A percentile compares a stretch with the other conserved stretches of the same genome.
Evolutionary conservation across 2,888 invertebrate genomes (phyloP).

Genomic region (Anorthoa munda): DNA sequence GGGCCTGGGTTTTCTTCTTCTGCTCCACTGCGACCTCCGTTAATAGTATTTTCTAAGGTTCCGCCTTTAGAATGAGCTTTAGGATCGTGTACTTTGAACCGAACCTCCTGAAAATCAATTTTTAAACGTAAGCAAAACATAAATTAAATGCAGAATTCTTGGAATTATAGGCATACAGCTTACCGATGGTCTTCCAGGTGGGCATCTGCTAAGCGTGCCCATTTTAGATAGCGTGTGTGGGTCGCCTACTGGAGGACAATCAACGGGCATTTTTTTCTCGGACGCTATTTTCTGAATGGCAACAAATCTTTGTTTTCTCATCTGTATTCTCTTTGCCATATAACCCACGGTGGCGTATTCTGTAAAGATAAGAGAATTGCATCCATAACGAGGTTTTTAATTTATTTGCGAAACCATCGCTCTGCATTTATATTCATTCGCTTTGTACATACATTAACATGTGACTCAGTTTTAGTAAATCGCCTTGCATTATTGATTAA

Average conservation of each 20-base stretch:
- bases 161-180: conserved; percentile 61
- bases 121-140: conserved; percentile 17
- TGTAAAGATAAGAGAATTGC: conserved; percentile 87
- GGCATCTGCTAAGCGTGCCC: conserved; percentile 93
- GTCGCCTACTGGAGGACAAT: conserved; percentile 94
- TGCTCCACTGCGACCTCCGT: conserved; percentile 93
- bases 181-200: conserved; percentile 90
- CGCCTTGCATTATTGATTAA: conserved; percentile 49
- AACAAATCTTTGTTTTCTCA: conserved; percentile 98
- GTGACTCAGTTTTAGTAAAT: conserved; percentile 38
- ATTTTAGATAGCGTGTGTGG: conserved; percentile 93
- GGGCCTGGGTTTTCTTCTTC: conserved; percentile 92
- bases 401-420: conserved; percentile 22
- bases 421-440: conserved; percentile 55
- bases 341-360: conserved; percentile 99
- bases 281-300: conserved; percentile 98
- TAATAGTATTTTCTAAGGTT: conserved; percentile 97
- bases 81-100: conserved; percentile 98
- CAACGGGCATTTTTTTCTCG: conserved; percentile 96
- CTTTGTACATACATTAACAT: conserved; percentile 22
- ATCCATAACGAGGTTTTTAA: conserved; percentile 55
- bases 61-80: conserved; percentile 98
- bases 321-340: conserved; percentile 99
- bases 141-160: not conserved
- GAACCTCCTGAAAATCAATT: conserved; percentile 95